Base-by-base conservation (phyloP, 2,113 vertebrate genomes). In the Oryzias javanicus region DNA sequence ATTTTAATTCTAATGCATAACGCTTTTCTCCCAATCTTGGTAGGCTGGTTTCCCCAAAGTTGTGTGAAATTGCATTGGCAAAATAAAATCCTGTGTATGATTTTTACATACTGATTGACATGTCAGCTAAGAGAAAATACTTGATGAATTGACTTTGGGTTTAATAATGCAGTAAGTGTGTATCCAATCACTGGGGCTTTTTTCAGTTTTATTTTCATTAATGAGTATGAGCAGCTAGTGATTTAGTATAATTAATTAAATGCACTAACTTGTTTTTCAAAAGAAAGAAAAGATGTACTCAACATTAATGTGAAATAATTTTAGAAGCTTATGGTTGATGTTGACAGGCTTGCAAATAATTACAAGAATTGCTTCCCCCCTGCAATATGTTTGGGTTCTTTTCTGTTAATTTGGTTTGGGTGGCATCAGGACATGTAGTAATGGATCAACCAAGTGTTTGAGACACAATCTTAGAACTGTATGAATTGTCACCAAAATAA, bases 401-500 rank as follows among this genome's bases (percentile, higher is more conserved):
- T 84, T 88, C 76, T 81, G 76, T 88, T 89, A 57, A 87, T 89
- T 89, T 73, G 78, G 65, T 76, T 84, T 86, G 81, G 89, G 80
- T 91, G 84, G 86, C 79, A 83, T 88, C 87, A 84, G 80, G 81
- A 86, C 82, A 80, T 82, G 80, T 87, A 86, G 81, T 75, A 81
- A 85, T 81, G 79, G 85, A 89, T 90, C 79, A 85, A 89, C 74
- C 52, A 83, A 82, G 89, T 90, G 90, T 92, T 90, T 87, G 89
- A 91, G 88, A 91, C 86, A 89, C 88, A 87, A 89, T 91, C 89
- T 85, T 89, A 90, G 85, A 90, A 89, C 89, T 91, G 88, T 88
- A 88, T 89, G 87, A 90, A 84, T 87, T 88, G 88, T 91, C 90
- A 91, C 88, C 86, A 89, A 91, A 92, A 91, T 91, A 92, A 92